Percentiles rank a stretch among this genome's conserved stretches.
Conservation (phyloP, 2,888 invertebrate species). For the Chrysomela aeneicollis region DNA sequence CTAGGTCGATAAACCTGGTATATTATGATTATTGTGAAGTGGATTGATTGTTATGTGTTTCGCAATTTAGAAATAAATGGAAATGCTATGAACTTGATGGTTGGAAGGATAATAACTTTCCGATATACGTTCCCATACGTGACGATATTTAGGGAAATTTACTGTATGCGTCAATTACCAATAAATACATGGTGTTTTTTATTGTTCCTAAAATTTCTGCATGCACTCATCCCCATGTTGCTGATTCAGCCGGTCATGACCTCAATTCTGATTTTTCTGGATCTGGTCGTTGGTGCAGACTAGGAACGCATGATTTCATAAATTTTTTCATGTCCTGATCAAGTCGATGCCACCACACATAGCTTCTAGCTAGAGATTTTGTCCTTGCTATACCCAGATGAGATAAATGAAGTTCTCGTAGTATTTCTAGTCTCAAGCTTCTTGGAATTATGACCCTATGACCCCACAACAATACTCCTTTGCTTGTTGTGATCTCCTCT, state of each 20-base stretch:
- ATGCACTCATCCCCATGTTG: constrained; percentile 32
- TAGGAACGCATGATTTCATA: constrained; percentile 31
- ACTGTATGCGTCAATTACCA: constrained; percentile 56
- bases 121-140: too few species aligned
- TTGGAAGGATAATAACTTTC: too few species aligned
- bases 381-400: constrained; percentile 37
- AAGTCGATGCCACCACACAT: constrained; percentile 39
- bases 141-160: constrained; percentile 59
- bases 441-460: constrained; percentile 35
- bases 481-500: too few species aligned
- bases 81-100: too few species aligned
- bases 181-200: constrained; percentile 13
- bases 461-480: too few species aligned
- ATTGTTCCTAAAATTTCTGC: constrained; percentile 26
- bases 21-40: too few species aligned
- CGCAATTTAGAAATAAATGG: too few species aligned
- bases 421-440: constrained; percentile 18
- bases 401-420: constrained; percentile 36
- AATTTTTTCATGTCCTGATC: constrained; percentile 36
- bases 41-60: too few species aligned
- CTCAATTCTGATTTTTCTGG: constrained; percentile 40
- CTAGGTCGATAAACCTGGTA: too few species aligned
- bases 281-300: constrained; percentile 42
- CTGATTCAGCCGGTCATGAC: constrained; percentile 30
- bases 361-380: constrained; percentile 36